Evolutionary conservation across 2,888 invertebrate species (phyloP).

Genomic region (Ichneumoninae sp.): DNA sequence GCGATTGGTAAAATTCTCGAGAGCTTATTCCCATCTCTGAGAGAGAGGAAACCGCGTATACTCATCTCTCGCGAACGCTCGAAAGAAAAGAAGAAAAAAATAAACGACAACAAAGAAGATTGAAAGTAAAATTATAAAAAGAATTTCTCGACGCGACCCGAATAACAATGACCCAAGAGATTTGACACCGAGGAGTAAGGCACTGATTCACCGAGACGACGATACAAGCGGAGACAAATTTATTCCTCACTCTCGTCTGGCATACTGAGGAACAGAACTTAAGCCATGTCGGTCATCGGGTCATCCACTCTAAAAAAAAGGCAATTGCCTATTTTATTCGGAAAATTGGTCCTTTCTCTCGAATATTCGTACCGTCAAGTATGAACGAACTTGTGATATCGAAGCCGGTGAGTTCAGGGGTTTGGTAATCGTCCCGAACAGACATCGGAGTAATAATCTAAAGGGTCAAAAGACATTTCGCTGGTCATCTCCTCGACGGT

Average conservation of each 20-base stretch:
- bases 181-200: neutral
- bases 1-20: conserved; percentile 26
- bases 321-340: neutral
- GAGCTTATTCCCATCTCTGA: conserved; percentile 24
- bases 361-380: neutral
- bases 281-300: conserved; percentile 7
- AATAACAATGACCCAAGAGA: conserved; percentile 11
- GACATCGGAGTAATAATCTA: conserved; percentile 61
- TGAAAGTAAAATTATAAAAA: conserved; percentile 21
- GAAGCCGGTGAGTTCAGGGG: conserved; percentile 1
- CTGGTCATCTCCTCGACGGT: conserved; percentile 52
- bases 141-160: conserved; percentile 7
- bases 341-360: neutral
- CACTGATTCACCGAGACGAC: conserved; percentile 9
- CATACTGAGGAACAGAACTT: neutral
- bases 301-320: neutral
- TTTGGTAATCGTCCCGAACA: conserved; percentile 43
- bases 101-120: neutral
- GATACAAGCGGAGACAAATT: conserved; percentile 1
- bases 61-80: conserved; percentile 7
- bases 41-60: neutral
- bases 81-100: neutral
- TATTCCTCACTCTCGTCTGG: conserved; percentile 3
- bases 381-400: conserved; percentile 6
- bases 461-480: conserved; percentile 66